phyloP scores from a whole-genome alignment of 2,113 vertebrate species.

The Halcyon malimbica region DNA sequence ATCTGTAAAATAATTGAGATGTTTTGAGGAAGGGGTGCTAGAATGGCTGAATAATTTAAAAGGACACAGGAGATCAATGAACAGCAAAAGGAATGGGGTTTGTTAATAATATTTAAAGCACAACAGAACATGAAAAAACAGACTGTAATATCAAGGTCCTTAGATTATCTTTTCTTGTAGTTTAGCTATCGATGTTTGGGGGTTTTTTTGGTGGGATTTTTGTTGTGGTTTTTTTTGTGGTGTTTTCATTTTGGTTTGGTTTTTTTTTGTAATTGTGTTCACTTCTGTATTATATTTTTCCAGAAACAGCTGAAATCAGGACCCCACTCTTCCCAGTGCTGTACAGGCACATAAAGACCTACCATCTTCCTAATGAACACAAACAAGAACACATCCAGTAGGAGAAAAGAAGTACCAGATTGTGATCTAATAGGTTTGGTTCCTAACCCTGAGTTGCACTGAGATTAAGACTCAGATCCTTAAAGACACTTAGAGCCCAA shows the following conservation, averaged over 20 bases:
- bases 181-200: not conserved
- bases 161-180: not conserved
- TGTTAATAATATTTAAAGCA: not conserved
- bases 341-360: not conserved
- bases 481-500: conserved; percentile 9
- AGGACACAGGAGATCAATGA: not conserved
- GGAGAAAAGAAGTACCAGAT: not conserved
- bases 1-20: not conserved
- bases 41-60: not conserved
- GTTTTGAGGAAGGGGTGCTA: not conserved
- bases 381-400: not conserved
- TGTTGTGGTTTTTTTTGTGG: not conserved
- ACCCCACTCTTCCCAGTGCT: not conserved
- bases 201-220: not conserved
- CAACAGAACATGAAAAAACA: not conserved
- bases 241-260: not conserved
- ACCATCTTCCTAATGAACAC: not conserved
- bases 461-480: conserved; percentile 27
- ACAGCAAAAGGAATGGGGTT: not conserved
- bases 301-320: not conserved
- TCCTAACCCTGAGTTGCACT: not conserved
- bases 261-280: not conserved
- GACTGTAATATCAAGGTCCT: not conserved
- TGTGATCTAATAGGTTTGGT: not conserved
- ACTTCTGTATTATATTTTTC: not conserved